Evolutionary conservation across 2,888 invertebrate species (phyloP).

Genomic region (Cosmia trapezina): DNA sequence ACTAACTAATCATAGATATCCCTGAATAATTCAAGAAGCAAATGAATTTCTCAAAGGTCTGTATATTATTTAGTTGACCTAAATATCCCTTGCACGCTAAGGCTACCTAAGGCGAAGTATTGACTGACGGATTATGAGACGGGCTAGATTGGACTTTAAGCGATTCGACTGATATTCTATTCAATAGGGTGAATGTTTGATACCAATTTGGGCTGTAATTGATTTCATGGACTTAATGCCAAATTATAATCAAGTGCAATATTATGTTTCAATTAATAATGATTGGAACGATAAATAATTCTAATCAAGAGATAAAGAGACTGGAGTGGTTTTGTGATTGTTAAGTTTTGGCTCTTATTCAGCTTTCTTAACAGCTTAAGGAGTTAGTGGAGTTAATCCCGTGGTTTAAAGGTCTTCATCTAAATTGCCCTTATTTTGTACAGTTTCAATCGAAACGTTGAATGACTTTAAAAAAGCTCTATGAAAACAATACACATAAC

Average conservation of each 20-base stretch:
- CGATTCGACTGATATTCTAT: slow-evolving; percentile 41
- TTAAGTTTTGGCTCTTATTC: background rate
- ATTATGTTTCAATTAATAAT: slow-evolving; percentile 29
- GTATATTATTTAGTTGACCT: slow-evolving; percentile 37
- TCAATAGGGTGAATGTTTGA: slow-evolving; percentile 24
- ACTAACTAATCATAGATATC: background rate
- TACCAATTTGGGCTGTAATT: slow-evolving; percentile 38
- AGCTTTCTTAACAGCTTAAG: background rate
- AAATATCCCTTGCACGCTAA: slow-evolving; percentile 23
- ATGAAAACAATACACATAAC: too few species aligned
- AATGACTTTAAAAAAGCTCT: background rate
- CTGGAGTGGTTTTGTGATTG: slow-evolving; percentile 2
- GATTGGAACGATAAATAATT: background rate
- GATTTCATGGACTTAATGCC: slow-evolving; percentile 13
- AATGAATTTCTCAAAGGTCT: slow-evolving; percentile 30
- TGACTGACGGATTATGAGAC: slow-evolving; percentile 42
- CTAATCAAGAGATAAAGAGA: background rate
- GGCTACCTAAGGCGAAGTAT: slow-evolving; percentile 24
- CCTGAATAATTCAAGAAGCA: slow-evolving; percentile 31
- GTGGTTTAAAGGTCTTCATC: too few species aligned
- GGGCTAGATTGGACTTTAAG: slow-evolving; percentile 42
- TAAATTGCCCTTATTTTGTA: too few species aligned
- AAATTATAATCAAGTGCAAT: slow-evolving; percentile 12
- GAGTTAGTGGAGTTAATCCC: background rate
- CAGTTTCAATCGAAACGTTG: background rate